Conservation (phyloP, 2,888 invertebrate species). For the Auanema sp. region DNA sequence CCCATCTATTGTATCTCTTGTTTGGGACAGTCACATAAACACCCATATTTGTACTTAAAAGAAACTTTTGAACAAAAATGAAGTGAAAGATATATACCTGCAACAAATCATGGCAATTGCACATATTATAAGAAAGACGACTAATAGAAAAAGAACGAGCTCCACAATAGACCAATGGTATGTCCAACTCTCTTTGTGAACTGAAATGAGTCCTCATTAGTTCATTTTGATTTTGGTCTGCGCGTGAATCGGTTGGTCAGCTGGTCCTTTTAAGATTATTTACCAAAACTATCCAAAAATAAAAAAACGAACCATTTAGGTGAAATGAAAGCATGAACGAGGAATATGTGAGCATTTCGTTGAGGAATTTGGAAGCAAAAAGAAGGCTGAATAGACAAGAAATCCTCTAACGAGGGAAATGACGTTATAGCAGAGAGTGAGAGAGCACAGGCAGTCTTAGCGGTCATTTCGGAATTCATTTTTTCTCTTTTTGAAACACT, state of each 20-base stretch:
- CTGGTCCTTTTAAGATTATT: too few species aligned
- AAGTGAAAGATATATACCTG: constrained; percentile 1
- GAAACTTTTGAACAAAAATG: constrained; percentile 1
- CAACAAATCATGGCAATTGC: constrained; percentile 15
- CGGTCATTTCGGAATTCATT: too few species aligned
- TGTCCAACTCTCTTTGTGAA: neutral
- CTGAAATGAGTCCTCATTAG: neutral
- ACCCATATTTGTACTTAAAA: constrained; percentile 19
- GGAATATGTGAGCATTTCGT: too few species aligned
- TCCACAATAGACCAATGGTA: constrained; percentile 13
- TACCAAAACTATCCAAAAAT: too few species aligned
- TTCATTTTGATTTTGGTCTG: constrained; percentile 6
- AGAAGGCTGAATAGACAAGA: too few species aligned
- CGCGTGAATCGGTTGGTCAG: neutral
- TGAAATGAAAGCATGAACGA: too few species aligned
- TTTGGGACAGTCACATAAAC: constrained; percentile 21
- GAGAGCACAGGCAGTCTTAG: too few species aligned
- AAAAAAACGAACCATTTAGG: too few species aligned
- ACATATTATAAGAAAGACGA: constrained; percentile 8
- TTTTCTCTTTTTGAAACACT: too few species aligned
- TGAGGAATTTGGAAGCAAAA: too few species aligned
- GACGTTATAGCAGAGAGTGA: too few species aligned
- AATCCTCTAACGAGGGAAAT: too few species aligned
- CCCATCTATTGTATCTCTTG: constrained; percentile 18
- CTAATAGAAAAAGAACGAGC: constrained; percentile 5